These are phyloP conservation scores for Rhamnusium bicolor DNA, from an alignment of 2,888 invertebrate genomes.

Conservation along the genomic window DNA sequence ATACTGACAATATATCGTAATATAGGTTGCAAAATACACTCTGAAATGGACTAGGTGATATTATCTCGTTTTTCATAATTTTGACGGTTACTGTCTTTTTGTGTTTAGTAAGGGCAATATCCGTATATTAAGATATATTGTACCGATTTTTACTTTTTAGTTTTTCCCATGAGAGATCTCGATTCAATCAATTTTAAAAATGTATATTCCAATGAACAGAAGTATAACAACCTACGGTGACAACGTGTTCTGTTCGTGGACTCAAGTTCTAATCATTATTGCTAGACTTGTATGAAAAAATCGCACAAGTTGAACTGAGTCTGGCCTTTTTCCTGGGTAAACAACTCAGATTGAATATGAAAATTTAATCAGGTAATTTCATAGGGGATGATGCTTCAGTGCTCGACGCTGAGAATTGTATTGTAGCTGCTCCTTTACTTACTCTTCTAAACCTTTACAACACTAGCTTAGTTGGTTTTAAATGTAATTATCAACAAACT, in stretches of 20 bases:
- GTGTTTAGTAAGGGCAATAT: background rate
- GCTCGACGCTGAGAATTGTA: constrained; percentile 65
- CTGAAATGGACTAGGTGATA: too few species aligned
- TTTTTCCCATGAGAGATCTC: constrained; percentile 3
- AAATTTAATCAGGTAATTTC: constrained; percentile 84
- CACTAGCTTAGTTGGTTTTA: constrained; percentile 55
- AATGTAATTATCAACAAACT: constrained; percentile 61
- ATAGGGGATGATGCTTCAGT: constrained; percentile 74
- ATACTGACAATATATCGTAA: too few species aligned
- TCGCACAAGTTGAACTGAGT: constrained; percentile 58
- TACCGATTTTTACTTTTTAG: constrained; percentile 10
- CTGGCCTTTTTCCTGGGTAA: constrained; percentile 74
- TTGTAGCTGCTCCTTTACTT: constrained; percentile 57
- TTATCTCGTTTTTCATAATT: too few species aligned
- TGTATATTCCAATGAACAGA: constrained; percentile 26
- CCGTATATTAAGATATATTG: background rate
- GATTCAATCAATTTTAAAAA: constrained; percentile 25
- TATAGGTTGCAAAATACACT: too few species aligned
- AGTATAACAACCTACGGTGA: background rate
- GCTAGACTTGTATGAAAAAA: constrained; percentile 49
- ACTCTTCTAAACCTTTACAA: constrained; percentile 53
- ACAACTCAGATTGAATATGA: constrained; percentile 86
- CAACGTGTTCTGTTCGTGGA: background rate
- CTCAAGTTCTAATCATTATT: constrained; percentile 30
- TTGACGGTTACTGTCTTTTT: background rate